These are phyloP conservation scores for Dicranocentrus wangi DNA, from an alignment of 2,888 invertebrate genomes.

Conservation along the genomic window DNA sequence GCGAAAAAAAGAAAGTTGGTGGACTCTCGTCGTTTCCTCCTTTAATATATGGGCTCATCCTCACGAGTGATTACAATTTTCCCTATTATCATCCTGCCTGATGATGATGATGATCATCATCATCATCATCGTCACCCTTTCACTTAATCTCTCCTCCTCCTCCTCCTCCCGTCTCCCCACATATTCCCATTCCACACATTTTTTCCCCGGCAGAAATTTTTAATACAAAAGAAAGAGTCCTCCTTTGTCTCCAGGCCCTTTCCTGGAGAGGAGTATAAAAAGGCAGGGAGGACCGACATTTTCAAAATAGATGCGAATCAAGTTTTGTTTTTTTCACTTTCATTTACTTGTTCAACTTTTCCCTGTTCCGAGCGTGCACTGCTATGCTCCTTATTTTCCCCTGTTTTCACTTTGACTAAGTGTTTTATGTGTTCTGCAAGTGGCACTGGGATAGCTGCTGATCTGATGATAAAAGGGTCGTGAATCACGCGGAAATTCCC, in stretches of 20 bases:
- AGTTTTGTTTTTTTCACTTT: slow-evolving; percentile 48
- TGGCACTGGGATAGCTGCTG: slow-evolving; percentile 21
- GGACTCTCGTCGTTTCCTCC: neutral
- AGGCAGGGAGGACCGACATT: neutral
- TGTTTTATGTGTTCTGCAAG: slow-evolving; percentile 21
- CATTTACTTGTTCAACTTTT: slow-evolving; percentile 24
- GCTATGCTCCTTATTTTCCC: neutral
- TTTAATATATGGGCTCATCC: slow-evolving; percentile 20
- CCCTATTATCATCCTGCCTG: slow-evolving; percentile 50
- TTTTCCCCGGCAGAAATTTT: no score
- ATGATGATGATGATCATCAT: slow-evolving; percentile 29
- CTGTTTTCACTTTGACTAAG: neutral
- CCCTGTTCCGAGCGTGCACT: neutral
- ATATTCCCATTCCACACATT: no score
- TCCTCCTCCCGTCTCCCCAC: neutral
- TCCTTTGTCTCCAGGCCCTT: no score
- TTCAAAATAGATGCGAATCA: slow-evolving; percentile 4
- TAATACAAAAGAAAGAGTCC: no score
- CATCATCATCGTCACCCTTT: slow-evolving; percentile 44
- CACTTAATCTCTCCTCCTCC: slow-evolving; percentile 29
- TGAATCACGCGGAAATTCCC: slow-evolving; percentile 16
- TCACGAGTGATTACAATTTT: slow-evolving; percentile 48
- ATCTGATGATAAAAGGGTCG: slow-evolving; percentile 28
- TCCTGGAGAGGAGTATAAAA: no score
- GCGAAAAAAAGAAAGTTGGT: neutral